phyloP scores from a whole-genome alignment of 92 coral and sea anemone species.

The Zoanthus sociatus region DNA sequence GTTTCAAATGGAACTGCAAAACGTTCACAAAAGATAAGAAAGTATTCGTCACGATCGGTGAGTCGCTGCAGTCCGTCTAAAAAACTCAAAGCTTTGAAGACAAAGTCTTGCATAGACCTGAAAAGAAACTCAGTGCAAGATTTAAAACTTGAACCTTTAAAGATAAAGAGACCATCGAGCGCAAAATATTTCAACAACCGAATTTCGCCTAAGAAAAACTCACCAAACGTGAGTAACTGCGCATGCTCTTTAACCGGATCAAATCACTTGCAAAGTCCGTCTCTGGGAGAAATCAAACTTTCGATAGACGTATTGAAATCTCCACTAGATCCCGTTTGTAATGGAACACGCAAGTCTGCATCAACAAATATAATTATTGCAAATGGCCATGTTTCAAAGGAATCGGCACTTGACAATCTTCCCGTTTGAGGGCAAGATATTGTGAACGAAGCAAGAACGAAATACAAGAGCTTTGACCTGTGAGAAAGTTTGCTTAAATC shows the following conservation, averaged over 20 bases:
- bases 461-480: neutral
- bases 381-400: conserved; percentile 15
- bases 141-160: neutral
- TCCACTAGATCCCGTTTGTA: neutral
- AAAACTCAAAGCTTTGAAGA: neutral
- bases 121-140: conserved; percentile 8
- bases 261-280: conserved; percentile 10
- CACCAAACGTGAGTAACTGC: neutral
- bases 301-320: neutral
- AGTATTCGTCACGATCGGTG: conserved; percentile 22
- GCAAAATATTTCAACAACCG: conserved; percentile 58
- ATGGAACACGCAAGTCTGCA: neutral
- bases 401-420: neutral
- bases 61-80: neutral
- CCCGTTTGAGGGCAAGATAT: neutral
- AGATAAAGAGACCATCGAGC: conserved; percentile 43
- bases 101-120: conserved; percentile 33
- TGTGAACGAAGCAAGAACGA: neutral
- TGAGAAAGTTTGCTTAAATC: too few relatives aligned
- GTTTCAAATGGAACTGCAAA: neutral
- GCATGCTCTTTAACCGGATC: neutral
- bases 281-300: neutral
- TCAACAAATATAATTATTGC: neutral
- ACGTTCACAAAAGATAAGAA: conserved; percentile 5
- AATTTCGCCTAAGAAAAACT: conserved; percentile 45